A percentile compares a stretch with the other conserved stretches of the same genome.
Conservation (phyloP, 1,140 invertebrate genomes). For the Pogonus chalceus region DNA sequence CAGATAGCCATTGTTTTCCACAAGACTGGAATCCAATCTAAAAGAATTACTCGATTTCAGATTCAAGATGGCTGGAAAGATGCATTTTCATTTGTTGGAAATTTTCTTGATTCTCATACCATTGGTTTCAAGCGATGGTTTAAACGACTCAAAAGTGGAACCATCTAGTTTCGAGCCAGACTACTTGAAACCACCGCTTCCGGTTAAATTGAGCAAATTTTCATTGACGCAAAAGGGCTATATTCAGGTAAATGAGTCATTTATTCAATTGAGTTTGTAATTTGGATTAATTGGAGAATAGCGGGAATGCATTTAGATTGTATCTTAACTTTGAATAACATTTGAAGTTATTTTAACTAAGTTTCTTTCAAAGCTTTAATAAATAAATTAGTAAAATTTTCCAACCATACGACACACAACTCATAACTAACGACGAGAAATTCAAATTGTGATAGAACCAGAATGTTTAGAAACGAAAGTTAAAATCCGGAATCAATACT, state of each 20-base stretch:
- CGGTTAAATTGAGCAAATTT: constrained; percentile 40
- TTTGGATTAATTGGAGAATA: no score
- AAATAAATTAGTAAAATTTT: no score
- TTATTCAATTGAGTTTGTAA: no score
- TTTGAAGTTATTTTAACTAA: no score
- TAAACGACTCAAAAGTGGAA: neutral
- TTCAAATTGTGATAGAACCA: no score
- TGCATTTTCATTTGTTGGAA: neutral
- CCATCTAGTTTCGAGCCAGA: neutral
- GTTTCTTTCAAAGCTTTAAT: no score
- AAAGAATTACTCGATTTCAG: neutral
- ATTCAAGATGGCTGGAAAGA: neutral
- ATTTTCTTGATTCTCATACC: neutral
- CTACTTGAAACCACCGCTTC: neutral
- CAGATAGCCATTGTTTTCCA: neutral
- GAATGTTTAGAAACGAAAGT: no score
- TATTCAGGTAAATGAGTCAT: constrained; percentile 47
- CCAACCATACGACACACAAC: no score
- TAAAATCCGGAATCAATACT: no score
- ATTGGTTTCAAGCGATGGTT: neutral
- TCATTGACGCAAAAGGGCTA: constrained; percentile 52
- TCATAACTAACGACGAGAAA: no score
- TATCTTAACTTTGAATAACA: no score
- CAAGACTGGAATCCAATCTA: neutral
- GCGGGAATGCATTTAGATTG: no score